A percentile compares a stretch with the other conserved stretches of the same genome.
Conservation (phyloP, 2,113 vertebrate genomes). For the Canis aureus region DNA sequence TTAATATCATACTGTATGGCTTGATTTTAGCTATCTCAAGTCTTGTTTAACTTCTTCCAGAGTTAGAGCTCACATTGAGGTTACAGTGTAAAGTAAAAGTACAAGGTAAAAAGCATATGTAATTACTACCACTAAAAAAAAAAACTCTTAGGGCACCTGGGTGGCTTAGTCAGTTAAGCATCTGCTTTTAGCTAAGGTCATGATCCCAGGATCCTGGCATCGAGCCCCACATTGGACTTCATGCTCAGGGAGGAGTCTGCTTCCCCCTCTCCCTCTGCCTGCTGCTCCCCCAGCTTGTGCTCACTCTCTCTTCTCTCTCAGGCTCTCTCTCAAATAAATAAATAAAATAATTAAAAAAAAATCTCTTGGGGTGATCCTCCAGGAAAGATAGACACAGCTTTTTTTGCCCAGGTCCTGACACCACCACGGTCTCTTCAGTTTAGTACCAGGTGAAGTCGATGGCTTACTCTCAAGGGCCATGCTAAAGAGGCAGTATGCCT, state of each 20-base stretch:
- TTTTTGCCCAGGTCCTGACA: not conserved
- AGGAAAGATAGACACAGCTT: not conserved
- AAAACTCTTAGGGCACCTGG: no score
- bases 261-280: no score
- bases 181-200: no score
- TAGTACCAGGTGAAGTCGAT: not conserved
- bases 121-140: not conserved
- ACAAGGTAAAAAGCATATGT: not conserved
- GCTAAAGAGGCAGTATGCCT: not conserved
- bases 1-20: not conserved
- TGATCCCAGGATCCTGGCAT: no score
- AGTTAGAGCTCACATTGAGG: not conserved
- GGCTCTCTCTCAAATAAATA: no score
- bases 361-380: not conserved
- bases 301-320: no score
- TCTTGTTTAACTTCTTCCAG: not conserved
- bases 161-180: no score
- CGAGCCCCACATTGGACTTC: no score
- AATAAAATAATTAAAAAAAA: not conserved
- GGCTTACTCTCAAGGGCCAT: not conserved
- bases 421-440: not conserved
- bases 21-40: conserved; percentile 10
- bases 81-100: not conserved
- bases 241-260: no score
- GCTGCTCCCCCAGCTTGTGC: no score